A percentile compares a stretch with the other conserved stretches of the same genome.
phyloP scores from a whole-genome alignment of 2,797 vertebrate species.

The Pterois miles region DNA sequence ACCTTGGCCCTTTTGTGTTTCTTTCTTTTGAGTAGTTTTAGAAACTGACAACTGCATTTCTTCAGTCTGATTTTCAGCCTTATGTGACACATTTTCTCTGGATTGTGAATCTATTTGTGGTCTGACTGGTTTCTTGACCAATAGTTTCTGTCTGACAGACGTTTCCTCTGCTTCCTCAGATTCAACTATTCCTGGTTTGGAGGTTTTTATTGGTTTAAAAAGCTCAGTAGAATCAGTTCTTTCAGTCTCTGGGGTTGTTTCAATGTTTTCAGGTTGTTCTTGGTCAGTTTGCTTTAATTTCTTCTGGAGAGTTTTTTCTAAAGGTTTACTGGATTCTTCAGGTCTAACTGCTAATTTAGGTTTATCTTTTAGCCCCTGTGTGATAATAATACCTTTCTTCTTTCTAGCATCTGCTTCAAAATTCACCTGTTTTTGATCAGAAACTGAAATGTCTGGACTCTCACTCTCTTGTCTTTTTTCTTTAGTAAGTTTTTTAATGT shows the following conservation, averaged over 20 bases:
- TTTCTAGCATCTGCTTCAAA: background rate
- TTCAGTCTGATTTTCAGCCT: background rate
- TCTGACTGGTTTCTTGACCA: background rate
- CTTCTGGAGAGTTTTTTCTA: background rate
- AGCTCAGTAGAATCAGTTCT: background rate
- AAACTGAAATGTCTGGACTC: background rate
- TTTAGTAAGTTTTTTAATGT: background rate
- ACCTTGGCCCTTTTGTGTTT: background rate
- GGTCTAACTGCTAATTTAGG: background rate
- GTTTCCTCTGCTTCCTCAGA: background rate
- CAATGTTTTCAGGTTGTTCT: background rate
- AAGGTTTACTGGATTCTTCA: background rate
- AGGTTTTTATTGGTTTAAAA: background rate
- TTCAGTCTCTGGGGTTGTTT: background rate
- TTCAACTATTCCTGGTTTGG: background rate
- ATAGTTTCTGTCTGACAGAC: background rate
- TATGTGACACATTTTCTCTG: background rate
- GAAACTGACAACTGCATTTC: background rate
- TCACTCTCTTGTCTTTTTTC: no score
- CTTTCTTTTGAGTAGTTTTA: background rate
- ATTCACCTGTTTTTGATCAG: background rate
- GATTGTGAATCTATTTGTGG: background rate
- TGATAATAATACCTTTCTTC: background rate
- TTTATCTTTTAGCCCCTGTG: background rate
- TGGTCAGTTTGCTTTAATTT: background rate